phyloP scores from a whole-genome alignment of 2,888 invertebrate genomes.

The Amphipyra tragopoginis region DNA sequence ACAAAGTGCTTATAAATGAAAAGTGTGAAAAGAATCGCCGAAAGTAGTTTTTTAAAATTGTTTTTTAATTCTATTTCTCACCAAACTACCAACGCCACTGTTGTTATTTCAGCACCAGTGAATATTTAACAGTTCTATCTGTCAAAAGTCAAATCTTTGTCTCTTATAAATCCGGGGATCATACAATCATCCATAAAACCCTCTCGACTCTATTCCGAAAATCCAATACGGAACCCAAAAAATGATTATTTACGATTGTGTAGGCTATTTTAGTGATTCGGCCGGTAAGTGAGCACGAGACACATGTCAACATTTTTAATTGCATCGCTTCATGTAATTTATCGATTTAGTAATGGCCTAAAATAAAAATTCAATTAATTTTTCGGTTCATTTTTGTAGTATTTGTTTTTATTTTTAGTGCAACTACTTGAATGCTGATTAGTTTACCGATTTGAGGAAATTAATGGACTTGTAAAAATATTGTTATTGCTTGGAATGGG shows the following conservation, averaged over 20 bases:
- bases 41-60: too few relatives aligned
- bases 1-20: too few relatives aligned
- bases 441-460: slow-evolving; percentile 42
- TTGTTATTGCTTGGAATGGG: slow-evolving; percentile 23
- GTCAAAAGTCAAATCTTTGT: too few relatives aligned
- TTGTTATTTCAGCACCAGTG: too few relatives aligned
- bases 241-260: slow-evolving; percentile 53
- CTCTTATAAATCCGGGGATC: too few relatives aligned
- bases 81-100: too few relatives aligned
- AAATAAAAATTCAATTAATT: slow-evolving; percentile 75
- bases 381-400: slow-evolving; percentile 58
- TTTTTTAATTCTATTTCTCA: too few relatives aligned
- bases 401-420: slow-evolving; percentile 65
- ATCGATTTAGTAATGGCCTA: slow-evolving; percentile 62
- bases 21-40: too few relatives aligned
- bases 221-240: slow-evolving; percentile 45
- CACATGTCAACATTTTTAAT: slow-evolving; percentile 72
- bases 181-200: too few relatives aligned
- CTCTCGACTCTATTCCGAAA: background rate
- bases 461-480: slow-evolving; percentile 42
- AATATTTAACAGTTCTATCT: too few relatives aligned
- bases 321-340: slow-evolving; percentile 66
- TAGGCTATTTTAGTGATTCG: slow-evolving; percentile 63
- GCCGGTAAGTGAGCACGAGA: slow-evolving; percentile 59
- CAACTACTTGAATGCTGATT: slow-evolving; percentile 57